These are phyloP conservation scores for Mormyrops attenuatus DNA, from an alignment of 2,797 vertebrate species.

Conservation along the genomic window DNA sequence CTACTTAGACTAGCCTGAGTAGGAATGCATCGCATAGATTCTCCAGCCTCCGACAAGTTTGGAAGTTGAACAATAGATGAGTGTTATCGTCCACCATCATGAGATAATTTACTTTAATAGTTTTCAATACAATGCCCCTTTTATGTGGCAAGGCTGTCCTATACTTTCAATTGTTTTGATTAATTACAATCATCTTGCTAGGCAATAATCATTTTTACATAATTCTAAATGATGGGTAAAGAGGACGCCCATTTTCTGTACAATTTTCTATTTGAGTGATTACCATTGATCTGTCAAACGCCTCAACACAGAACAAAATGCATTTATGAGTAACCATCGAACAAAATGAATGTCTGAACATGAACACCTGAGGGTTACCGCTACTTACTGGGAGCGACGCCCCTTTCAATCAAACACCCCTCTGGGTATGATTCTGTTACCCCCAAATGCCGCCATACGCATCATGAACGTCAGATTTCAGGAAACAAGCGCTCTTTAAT, in stretches of 20 bases:
- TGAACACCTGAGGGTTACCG: not conserved
- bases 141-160: not conserved
- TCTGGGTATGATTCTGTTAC: not conserved
- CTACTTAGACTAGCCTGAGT: not conserved
- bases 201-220: slow-evolving; percentile 6
- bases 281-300: not conserved
- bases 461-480: not conserved
- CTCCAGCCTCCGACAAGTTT: not conserved
- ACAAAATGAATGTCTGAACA: not conserved
- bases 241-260: not conserved
- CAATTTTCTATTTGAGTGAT: not conserved
- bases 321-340: not conserved
- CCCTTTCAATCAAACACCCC: not conserved
- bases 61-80: not conserved
- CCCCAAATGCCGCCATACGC: not conserved
- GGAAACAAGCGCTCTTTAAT: not conserved
- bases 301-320: not conserved
- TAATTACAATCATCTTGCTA: not conserved
- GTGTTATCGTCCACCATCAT: not conserved
- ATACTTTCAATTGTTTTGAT: not conserved
- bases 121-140: not conserved
- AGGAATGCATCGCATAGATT: not conserved
- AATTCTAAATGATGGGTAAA: not conserved
- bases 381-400: not conserved
- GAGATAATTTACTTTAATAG: not conserved